Conservation (phyloP, 2,888 invertebrate species). For the Eupeodes luniger region DNA sequence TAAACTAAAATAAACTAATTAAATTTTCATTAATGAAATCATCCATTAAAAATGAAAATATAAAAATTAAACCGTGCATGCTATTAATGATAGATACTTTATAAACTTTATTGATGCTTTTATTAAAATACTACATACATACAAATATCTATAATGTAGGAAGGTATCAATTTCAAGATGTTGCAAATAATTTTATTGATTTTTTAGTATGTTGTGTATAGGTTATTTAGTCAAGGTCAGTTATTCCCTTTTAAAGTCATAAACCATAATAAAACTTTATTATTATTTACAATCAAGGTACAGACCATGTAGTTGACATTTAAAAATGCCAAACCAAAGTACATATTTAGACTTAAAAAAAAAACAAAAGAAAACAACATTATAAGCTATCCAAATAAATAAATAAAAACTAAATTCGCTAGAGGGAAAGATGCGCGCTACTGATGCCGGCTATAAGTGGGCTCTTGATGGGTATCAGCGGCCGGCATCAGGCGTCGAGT, state of each 20-base stretch:
- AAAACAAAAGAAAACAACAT: slow-evolving; percentile 9
- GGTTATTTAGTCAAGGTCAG: slow-evolving; percentile 17
- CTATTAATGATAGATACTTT: too few relatives aligned
- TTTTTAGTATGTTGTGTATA: background rate
- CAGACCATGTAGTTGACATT: slow-evolving; percentile 45
- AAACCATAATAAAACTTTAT: background rate
- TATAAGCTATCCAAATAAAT: background rate
- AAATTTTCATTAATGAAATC: background rate
- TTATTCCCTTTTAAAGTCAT: slow-evolving; percentile 26
- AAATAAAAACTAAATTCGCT: background rate
- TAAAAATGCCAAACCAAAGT: slow-evolving; percentile 48
- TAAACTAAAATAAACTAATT: background rate
- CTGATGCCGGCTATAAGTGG: background rate
- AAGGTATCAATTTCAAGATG: background rate
- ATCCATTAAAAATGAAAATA: background rate
- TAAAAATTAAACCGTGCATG: background rate
- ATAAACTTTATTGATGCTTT: too few relatives aligned
- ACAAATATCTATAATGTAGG: too few relatives aligned
- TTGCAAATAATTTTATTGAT: slow-evolving; percentile 14
- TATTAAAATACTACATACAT: too few relatives aligned
- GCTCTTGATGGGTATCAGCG: too few relatives aligned
- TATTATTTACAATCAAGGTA: background rate
- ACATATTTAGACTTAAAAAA: slow-evolving; percentile 32
- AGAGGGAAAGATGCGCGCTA: background rate
- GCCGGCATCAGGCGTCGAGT: too few relatives aligned